A percentile compares a stretch with the other conserved stretches of the same genome.
Conservation (phyloP, 37 sponge, comb jelly and placozoan species). For the Oscarella lobularis region DNA sequence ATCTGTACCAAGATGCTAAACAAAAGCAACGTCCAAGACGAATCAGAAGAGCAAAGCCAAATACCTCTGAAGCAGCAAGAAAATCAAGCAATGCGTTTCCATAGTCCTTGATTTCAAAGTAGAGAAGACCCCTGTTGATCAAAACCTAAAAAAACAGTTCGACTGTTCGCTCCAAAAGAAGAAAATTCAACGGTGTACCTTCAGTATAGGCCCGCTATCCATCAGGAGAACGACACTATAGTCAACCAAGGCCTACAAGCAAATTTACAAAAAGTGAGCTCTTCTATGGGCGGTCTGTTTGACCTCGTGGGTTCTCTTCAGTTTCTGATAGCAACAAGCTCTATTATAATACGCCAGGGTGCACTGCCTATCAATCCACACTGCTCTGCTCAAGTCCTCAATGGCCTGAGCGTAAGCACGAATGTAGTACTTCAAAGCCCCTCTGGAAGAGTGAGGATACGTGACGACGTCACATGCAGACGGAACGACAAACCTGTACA, state of each 20-base stretch:
- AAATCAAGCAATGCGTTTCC: slow-evolving; percentile 67
- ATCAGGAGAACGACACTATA: not conserved
- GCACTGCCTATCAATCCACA: slow-evolving; percentile 36
- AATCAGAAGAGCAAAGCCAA: not conserved
- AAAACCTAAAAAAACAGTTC: slow-evolving; percentile 38
- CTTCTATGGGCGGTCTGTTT: slow-evolving; percentile 63
- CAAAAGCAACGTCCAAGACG: not conserved
- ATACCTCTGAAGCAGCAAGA: slow-evolving; percentile 21
- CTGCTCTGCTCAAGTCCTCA: slow-evolving; percentile 49
- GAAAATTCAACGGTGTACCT: not conserved
- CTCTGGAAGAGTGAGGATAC: too few species aligned
- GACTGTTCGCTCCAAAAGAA: not conserved
- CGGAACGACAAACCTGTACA: too few species aligned
- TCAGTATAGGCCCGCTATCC: not conserved
- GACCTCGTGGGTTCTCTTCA: slow-evolving; percentile 41
- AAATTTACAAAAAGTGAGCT: slow-evolving; percentile 10
- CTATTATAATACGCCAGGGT: slow-evolving; percentile 72
- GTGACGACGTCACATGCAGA: too few species aligned
- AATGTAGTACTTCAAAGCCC: slow-evolving; percentile 52
- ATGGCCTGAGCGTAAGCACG: slow-evolving; percentile 43
- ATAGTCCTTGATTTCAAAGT: slow-evolving; percentile 51
- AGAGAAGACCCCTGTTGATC: slow-evolving; percentile 78
- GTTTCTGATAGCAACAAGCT: slow-evolving; percentile 59
- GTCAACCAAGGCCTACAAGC: not conserved
- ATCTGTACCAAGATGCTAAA: slow-evolving; percentile 27